phyloP scores from a whole-genome alignment of 2,797 vertebrate species.

The Periparus ater region DNA sequence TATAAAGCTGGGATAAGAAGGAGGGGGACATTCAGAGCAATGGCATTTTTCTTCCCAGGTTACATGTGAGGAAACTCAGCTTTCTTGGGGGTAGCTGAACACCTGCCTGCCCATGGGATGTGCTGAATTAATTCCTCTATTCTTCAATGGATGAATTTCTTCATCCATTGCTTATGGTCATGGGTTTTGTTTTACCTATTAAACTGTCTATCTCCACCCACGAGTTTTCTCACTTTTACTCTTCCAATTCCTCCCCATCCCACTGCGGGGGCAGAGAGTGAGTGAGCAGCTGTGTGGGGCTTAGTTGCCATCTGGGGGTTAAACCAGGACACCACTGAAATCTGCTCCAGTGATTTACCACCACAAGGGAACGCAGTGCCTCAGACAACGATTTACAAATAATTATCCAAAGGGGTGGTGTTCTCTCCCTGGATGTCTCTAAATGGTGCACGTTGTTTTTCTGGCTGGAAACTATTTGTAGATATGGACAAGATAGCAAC shows the following conservation, averaged over 20 bases:
- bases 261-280: not conserved
- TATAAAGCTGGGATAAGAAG: not conserved
- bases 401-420: not conserved
- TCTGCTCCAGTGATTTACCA: not conserved
- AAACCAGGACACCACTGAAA: not conserved
- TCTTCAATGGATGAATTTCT: too few species aligned
- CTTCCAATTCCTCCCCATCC: not conserved
- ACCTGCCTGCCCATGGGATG: not conserved
- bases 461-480: not conserved
- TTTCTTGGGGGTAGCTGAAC: not conserved
- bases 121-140: not conserved
- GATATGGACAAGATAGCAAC: not conserved
- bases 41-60: not conserved
- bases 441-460: not conserved
- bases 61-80: not conserved
- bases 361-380: not conserved
- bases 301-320: not conserved
- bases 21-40: not conserved
- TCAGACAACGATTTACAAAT: not conserved
- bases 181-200: not conserved
- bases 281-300: not conserved
- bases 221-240: not conserved
- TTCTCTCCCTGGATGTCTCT: not conserved
- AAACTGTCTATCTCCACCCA: not conserved
- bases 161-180: fast-evolving